Conservation (phyloP, 2,888 invertebrate genomes). For the Tanypteryx hageni region DNA sequence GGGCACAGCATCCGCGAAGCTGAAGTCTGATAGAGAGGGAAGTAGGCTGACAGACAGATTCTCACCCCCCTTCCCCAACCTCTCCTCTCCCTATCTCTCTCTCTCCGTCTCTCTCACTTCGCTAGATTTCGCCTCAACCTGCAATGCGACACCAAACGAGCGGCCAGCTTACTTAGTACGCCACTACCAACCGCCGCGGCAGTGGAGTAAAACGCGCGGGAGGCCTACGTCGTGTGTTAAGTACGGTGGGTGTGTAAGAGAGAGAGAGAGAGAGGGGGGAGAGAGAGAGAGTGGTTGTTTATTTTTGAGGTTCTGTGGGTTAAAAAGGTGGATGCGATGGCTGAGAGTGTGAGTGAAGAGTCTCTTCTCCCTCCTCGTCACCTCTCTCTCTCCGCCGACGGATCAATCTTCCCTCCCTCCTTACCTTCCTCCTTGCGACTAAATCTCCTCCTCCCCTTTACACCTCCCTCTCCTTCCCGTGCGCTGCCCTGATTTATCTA, state of each 20-base stretch:
- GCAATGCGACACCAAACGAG: conserved; percentile 64
- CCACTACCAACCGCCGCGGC: conserved; percentile 41
- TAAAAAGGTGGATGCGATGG: neutral
- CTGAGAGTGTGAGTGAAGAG: neutral
- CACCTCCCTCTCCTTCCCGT: neutral
- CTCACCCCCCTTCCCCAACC: neutral
- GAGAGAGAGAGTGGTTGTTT: neutral
- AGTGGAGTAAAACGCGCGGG: conserved; percentile 14
- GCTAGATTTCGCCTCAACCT: conserved; percentile 49
- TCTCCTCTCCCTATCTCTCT: neutral
- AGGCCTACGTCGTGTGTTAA: neutral
- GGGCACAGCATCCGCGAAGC: neutral
- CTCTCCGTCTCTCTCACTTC: conserved; percentile 40
- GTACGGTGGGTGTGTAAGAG: neutral
- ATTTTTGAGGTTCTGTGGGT: neutral
- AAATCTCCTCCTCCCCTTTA: neutral
- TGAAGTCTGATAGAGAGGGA: neutral
- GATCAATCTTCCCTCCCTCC: no score
- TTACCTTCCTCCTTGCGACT: no score
- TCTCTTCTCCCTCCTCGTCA: neutral
- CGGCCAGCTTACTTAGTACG: conserved; percentile 61
- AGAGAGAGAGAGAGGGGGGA: neutral
- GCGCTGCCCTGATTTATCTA: neutral
- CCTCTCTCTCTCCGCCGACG: neutral
- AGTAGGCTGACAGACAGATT: neutral